These are phyloP conservation scores for Diabrotica virgifera DNA, from an alignment of 1,140 invertebrate genomes.

Conservation along the genomic window DNA sequence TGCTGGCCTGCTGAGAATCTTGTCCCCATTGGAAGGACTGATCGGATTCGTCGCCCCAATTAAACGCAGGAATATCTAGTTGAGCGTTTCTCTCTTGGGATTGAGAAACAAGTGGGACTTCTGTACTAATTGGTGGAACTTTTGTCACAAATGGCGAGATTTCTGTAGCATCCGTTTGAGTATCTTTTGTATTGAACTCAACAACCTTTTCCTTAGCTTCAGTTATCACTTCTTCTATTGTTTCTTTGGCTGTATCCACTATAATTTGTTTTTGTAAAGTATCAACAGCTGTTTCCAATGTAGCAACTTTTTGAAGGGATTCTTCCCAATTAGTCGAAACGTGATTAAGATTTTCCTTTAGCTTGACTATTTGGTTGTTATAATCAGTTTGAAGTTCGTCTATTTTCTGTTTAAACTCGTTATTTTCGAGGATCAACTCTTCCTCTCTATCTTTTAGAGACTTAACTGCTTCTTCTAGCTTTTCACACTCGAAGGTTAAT, in stretches of 20 bases:
- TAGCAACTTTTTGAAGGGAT: background rate
- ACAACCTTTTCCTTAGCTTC: constrained; percentile 18
- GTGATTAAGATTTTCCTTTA: constrained; percentile 14
- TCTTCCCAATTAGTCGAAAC: constrained; percentile 7
- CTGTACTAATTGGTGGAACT: background rate
- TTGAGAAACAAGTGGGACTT: no score
- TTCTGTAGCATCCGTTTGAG: constrained; percentile 12
- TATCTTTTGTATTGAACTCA: constrained; percentile 9
- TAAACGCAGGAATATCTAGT: no score
- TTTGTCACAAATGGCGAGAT: background rate
- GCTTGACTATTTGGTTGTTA: background rate
- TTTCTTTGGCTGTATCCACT: constrained; percentile 21
- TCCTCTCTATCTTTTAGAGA: constrained; percentile 50
- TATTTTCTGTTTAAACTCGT: constrained; percentile 53
- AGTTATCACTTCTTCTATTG: constrained; percentile 21
- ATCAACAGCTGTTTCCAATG: constrained; percentile 15
- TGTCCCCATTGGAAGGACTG: no score
- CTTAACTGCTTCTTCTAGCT: constrained; percentile 53
- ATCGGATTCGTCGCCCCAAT: no score
- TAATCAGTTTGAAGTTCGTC: constrained; percentile 31
- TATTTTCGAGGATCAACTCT: constrained; percentile 52
- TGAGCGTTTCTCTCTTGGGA: no score
- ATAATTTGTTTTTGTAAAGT: constrained; percentile 11
- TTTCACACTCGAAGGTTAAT: constrained; percentile 48
- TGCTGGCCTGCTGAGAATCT: no score